Base-by-base conservation (phyloP, 2,797 vertebrate species). In the Acanthornis magna region DNA sequence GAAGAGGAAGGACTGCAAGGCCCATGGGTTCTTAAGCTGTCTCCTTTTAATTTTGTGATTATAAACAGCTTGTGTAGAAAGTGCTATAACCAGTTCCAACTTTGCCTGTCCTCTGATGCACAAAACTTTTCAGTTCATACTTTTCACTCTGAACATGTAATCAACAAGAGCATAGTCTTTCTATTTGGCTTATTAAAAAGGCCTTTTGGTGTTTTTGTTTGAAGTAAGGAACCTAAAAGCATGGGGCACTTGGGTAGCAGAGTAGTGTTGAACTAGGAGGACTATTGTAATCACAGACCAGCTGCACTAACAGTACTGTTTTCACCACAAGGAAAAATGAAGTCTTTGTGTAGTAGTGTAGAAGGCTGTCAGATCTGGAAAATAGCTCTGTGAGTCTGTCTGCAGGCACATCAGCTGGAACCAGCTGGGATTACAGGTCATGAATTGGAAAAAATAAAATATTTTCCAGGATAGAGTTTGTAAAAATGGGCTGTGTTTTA, bases 301-400 rank as follows among this genome's bases (percentile, higher is more conserved):
- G 96, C 96, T 96, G 96, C 89, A 17, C 70, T 70, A 88, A 86
- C 85, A 84, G 76, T 83, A 22, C 40, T 90, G 95, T 95, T 96
- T 96, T 96, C 79, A 87, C 70, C 66, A 80, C 70, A 72, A 86
- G 43, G 73, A 96, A 92, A 96, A 96, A 94, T 91, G 81, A 94
- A 95, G 92, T 80, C 95, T 96, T 96, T 97, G 96, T 97, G 89
- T 53, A 83, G 34, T 89, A 71, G 78, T 43, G 78, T 60, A 81
- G 84, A 92, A 94, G 48, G 75, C 91, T 94, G 73, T 93, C 78
- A 91, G 77, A 92, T 96, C 73, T 91, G 91, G 89, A 92, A 92
- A 85, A 91, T 61, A 95, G 66, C 67, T 91, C 71, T 88, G 57
- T 57, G 74, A 55, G 38, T 60, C 61, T 75, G 76, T 84, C 62